Evolutionary conservation across 2,113 vertebrate genomes (phyloP), one percentile per base, ranked within the genome.

Genomic region (Spea bombifrons): DNA sequence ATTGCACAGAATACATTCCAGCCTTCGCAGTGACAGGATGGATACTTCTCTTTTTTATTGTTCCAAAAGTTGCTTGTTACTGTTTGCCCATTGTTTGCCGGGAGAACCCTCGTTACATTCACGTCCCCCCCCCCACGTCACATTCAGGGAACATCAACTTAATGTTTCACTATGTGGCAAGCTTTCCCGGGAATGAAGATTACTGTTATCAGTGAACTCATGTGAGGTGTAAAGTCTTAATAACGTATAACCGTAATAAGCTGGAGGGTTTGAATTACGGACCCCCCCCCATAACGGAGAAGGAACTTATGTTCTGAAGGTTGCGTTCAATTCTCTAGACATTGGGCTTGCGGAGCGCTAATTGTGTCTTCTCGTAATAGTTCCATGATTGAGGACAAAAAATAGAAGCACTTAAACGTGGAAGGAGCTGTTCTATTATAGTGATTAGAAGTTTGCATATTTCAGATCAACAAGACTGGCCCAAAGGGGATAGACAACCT

Each of bases 211-310:
- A 15, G 48, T 48, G 48, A 50, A 70, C 47, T 50, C 67, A 49
- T 70, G 67, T 47, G 17, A n/a, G 8, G 13, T 15, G 50, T 47
- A 7, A 66, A 43, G 30, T 66, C 17, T 7, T 70, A 70, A 50
- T 70, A 16, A 70, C 5, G 68, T 69, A n/a, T 16, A 44, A 45
- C 44, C 6, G 30, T 69, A 48, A 69, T 49, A 48, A 59, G 4
- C 55, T 59, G 55, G 55, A 69, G 46, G 66, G 12, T 47, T 69
- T 69, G 45, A 69, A 69, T 47, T n/a, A 69, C 13, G 6, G 66
- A 10, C 4, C 4, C 68, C 8, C 4, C 68, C 8, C 5, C 43
- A 30, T 15, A 67, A 12, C 5, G 10, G 10, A 46, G 44, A 67
- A 67, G 44, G 44, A 67, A 59, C 55, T 59, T 59, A 59, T 59